Conservation (phyloP, 2,113 vertebrate genomes). For the Rhineura floridana region DNA sequence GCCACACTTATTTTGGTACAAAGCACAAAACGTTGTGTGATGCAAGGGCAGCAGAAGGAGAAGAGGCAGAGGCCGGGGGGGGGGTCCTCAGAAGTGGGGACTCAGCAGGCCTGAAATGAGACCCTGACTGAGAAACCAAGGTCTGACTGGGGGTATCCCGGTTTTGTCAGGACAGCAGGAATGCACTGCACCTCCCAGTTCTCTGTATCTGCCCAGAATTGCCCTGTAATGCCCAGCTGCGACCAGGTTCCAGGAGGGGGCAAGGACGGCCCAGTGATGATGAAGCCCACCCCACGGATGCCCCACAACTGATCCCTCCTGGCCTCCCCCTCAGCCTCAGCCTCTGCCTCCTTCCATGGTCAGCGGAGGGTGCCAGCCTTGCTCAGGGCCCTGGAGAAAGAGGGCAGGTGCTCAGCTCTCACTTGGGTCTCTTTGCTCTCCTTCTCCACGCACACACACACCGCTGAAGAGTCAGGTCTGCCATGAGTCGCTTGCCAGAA, state of each 20-base stretch:
- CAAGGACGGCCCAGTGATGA: too few species aligned
- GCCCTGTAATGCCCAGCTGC: background rate
- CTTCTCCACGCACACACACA: too few species aligned
- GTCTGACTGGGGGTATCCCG: too few species aligned
- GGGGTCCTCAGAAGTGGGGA: background rate
- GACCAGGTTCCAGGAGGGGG: too few species aligned
- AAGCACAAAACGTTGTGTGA: background rate
- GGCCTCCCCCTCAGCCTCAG: background rate
- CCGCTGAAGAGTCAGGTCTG: too few species aligned
- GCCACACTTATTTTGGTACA: too few species aligned
- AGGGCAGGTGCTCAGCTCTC: rapidly evolving
- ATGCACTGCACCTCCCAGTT: background rate
- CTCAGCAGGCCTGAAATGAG: background rate
- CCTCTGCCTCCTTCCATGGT: too few species aligned
- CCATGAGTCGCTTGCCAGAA: too few species aligned
- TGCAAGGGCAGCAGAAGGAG: background rate
- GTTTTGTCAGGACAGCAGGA: background rate
- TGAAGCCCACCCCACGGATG: too few species aligned
- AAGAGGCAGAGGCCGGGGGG: background rate
- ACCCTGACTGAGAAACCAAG: too few species aligned
- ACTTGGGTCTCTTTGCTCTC: too few species aligned
- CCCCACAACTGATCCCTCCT: too few species aligned
- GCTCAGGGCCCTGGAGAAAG: background rate
- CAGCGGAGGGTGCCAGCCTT: background rate
- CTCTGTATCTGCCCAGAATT: background rate